Evolutionary conservation across 2,797 vertebrate species (phyloP).

Genomic region (Morus bassanus): DNA sequence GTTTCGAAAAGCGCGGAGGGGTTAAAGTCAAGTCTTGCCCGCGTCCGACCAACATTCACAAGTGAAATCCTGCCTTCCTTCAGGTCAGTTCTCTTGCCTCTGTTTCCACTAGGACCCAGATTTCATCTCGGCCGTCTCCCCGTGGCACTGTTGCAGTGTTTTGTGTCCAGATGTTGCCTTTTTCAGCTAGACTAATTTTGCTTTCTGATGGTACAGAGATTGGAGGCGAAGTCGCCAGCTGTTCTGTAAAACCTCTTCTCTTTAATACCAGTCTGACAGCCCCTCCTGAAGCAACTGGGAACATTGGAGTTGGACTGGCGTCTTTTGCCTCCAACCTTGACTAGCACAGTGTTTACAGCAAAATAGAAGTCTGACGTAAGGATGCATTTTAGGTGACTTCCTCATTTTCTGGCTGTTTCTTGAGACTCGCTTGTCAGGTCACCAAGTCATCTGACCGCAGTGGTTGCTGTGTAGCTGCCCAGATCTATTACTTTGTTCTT

Average conservation of each 20-base stretch:
- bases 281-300: not conserved
- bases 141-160: rapidly evolving
- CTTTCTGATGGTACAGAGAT: not conserved
- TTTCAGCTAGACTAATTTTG: not conserved
- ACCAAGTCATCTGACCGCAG: not conserved
- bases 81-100: not conserved
- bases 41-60: rapidly evolving
- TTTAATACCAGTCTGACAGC: not conserved
- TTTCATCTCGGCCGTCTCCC: rapidly evolving
- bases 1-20: not conserved
- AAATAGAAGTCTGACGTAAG: not conserved
- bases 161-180: not conserved
- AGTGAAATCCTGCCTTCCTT: not conserved
- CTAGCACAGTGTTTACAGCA: not conserved
- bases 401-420: not conserved
- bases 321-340: not conserved
- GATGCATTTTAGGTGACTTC: not conserved
- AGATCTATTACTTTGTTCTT: not conserved
- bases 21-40: not conserved
- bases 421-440: not conserved
- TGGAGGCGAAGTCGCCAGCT: not conserved
- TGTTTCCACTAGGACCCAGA: not conserved
- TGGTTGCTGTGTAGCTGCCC: not conserved
- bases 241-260: not conserved
- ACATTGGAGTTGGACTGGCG: not conserved